phyloP scores from a whole-genome alignment of 2,113 vertebrate genomes.

The Sylvia atricapilla region DNA sequence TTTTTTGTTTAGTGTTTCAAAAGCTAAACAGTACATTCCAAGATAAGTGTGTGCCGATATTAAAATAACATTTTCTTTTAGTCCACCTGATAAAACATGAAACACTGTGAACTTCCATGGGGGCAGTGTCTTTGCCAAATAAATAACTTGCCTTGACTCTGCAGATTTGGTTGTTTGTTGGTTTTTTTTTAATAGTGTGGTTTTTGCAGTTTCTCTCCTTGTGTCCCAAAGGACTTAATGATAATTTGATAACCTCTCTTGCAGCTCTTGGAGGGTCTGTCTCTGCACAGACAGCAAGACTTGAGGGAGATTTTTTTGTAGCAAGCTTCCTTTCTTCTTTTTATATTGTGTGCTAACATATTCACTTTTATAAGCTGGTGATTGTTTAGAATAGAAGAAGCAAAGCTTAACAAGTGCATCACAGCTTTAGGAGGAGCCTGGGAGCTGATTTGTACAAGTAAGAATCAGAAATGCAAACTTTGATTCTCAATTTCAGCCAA shows the following conservation, averaged over 20 bases:
- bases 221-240: background rate
- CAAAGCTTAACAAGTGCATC: background rate
- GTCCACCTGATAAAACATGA: conserved; percentile 23
- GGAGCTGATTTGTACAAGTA: background rate
- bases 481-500: background rate
- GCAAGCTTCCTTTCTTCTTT: background rate
- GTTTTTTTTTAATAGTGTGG: background rate
- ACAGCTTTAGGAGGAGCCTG: background rate
- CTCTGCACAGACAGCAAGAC: background rate
- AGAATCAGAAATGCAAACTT: background rate
- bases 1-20: background rate
- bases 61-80: conserved; percentile 1
- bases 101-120: background rate
- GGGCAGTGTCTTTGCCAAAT: background rate
- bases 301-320: background rate
- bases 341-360: background rate
- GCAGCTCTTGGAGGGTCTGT: background rate
- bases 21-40: background rate
- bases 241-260: background rate
- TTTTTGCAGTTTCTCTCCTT: background rate
- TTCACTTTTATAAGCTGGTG: background rate
- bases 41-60: background rate
- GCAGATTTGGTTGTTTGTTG: background rate
- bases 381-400: background rate
- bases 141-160: background rate